Evolutionary conservation across 2,113 vertebrate species (phyloP).

Genomic region (Caracal caracal): DNA sequence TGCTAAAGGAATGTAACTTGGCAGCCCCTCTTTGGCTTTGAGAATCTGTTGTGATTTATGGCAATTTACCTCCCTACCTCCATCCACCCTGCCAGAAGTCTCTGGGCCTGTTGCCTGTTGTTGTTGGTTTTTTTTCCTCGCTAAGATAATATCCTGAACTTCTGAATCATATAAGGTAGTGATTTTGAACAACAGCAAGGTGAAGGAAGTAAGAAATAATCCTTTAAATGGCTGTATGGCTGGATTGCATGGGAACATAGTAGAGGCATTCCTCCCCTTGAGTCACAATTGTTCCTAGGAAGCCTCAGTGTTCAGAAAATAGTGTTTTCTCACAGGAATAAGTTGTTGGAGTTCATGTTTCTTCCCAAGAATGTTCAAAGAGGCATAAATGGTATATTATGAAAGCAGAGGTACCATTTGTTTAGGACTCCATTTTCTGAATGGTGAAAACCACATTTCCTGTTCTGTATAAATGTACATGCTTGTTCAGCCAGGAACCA

Average conservation of each 20-base stretch:
- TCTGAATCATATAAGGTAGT: conserved; percentile 21
- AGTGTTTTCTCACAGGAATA: background rate
- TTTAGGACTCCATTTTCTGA: conserved; percentile 6
- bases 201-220: background rate
- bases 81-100: background rate
- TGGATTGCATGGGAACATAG: background rate
- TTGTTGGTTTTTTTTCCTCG: background rate
- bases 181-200: background rate
- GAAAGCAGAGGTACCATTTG: background rate
- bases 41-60: background rate
- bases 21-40: conserved; percentile 19
- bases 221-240: background rate
- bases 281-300: background rate
- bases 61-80: background rate
- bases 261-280: background rate
- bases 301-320: background rate
- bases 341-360: background rate
- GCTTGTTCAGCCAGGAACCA: background rate
- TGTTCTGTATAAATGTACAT: background rate
- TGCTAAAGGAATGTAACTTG: conserved; percentile 50
- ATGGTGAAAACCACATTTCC: background rate
- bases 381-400: background rate
- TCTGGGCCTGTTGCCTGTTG: background rate
- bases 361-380: background rate
- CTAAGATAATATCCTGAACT: conserved; percentile 31